Evolutionary conservation across 1,140 invertebrate species (phyloP).

Genomic region (Drosophila yakuba): DNA sequence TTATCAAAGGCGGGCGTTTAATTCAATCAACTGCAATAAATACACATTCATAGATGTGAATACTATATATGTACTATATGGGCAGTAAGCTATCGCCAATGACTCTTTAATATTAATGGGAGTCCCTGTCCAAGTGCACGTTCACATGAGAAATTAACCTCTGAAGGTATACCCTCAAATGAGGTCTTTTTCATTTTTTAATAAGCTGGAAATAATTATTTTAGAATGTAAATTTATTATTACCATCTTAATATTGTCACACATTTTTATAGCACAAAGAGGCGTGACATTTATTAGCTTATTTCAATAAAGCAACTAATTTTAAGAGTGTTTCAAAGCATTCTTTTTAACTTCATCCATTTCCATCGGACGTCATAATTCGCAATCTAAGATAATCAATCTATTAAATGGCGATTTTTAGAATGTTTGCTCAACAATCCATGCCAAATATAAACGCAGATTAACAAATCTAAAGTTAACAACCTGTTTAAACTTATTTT

Average conservation of each 20-base stretch:
- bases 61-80: conserved; percentile 1
- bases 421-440: conserved; percentile 34
- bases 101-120: conserved; percentile 19
- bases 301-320: too few relatives aligned
- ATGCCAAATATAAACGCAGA: conserved; percentile 10
- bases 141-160: conserved; percentile 19
- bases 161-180: not conserved
- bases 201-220: not conserved
- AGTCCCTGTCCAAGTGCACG: conserved; percentile 71
- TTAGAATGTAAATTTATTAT: not conserved
- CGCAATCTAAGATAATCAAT: conserved; percentile 13
- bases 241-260: not conserved
- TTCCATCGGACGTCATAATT: conserved; percentile 25
- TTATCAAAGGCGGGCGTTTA: conserved; percentile 32
- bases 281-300: not conserved
- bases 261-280: not conserved
- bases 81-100: conserved; percentile 21
- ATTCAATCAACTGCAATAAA: conserved; percentile 39
- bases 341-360: not conserved
- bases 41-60: conserved; percentile 14
- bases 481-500: not conserved
- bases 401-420: conserved; percentile 18
- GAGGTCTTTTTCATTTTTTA: not conserved
- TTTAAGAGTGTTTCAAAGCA: not conserved
- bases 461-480: conserved; percentile 14